Percentiles rank a stretch among this genome's conserved stretches.
These are phyloP conservation scores for Tipula helvola DNA, from an alignment of 2,888 invertebrate genomes.

Conservation along the genomic window DNA sequence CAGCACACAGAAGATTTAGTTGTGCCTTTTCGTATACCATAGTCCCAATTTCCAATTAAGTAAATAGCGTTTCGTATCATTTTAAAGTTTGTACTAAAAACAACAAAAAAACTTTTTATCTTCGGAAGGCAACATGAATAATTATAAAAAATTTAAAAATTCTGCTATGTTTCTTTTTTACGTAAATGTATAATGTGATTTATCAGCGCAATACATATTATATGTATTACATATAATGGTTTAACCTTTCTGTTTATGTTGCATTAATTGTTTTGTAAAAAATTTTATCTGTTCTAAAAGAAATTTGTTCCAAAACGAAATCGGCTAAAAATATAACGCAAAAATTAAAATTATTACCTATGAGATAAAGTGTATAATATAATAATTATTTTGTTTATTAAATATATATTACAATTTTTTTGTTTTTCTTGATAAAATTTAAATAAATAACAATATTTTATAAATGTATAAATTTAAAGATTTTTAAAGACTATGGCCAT, in stretches of 20 bases:
- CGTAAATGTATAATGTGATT: not conserved
- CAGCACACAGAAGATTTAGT: slow-evolving; percentile 83
- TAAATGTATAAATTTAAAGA: not conserved
- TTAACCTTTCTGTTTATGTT: not conserved
- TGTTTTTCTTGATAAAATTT: not conserved
- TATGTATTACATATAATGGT: no score
- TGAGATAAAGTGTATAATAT: not conserved
- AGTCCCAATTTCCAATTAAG: slow-evolving; percentile 19
- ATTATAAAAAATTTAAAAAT: not conserved
- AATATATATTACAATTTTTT: not conserved
- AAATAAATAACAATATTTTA: not conserved
- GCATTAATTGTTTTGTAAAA: not conserved
- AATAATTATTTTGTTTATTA: not conserved
- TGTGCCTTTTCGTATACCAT: slow-evolving; percentile 73
- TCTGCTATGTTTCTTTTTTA: not conserved
- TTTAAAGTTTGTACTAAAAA: not conserved
- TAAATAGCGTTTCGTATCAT: not conserved
- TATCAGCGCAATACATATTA: not conserved
- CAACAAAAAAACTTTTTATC: not conserved
- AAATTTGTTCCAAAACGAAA: not conserved
- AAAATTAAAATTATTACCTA: not conserved
- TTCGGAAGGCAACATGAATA: not conserved
- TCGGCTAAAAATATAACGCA: not conserved
- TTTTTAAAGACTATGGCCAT: not conserved
- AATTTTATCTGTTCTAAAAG: not conserved